Evolutionary conservation across 2,888 invertebrate genomes (phyloP).

Genomic region (Polydrusus tereticollis): DNA sequence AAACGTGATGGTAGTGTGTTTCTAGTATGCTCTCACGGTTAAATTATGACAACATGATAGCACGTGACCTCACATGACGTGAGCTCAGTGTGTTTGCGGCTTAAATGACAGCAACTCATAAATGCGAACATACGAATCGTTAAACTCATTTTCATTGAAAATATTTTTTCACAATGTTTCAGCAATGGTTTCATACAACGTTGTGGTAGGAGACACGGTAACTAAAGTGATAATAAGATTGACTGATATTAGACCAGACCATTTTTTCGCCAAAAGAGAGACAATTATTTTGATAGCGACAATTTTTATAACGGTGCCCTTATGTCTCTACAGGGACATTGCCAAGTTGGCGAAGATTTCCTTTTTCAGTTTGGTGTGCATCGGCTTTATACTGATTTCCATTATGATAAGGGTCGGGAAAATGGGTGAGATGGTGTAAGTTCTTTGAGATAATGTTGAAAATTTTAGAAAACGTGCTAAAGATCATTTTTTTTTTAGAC

Average conservation of each 20-base stretch:
- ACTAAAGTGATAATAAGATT: conserved; percentile 85
- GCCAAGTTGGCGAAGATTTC: conserved; percentile 78
- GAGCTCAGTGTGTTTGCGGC: too few species aligned
- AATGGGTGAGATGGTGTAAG: conserved; percentile 76
- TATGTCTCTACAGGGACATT: conserved; percentile 85
- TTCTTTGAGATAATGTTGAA: conserved; percentile 58
- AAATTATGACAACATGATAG: too few species aligned
- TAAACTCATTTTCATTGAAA: too few species aligned
- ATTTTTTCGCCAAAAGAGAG: conserved; percentile 74
- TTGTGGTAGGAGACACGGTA: conserved; percentile 88
- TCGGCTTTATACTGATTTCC: conserved; percentile 79
- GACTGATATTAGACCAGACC: conserved; percentile 70
- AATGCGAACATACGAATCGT: too few species aligned
- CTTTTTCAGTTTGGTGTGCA: conserved; percentile 77
- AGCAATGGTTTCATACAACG: conserved; percentile 92
- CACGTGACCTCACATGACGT: too few species aligned
- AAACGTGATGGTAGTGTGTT: too few species aligned
- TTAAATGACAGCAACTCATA: too few species aligned
- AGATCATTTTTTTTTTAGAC: conserved; percentile 67
- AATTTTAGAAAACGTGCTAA: too few species aligned
- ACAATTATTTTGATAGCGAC: conserved; percentile 81
- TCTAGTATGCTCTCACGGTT: too few species aligned
- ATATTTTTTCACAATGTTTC: conserved; percentile 56
- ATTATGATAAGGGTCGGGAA: conserved; percentile 74
- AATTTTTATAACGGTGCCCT: conserved; percentile 80